Evolutionary conservation across 2,888 invertebrate genomes (phyloP).

Genomic region (Cerastoderma edule): DNA sequence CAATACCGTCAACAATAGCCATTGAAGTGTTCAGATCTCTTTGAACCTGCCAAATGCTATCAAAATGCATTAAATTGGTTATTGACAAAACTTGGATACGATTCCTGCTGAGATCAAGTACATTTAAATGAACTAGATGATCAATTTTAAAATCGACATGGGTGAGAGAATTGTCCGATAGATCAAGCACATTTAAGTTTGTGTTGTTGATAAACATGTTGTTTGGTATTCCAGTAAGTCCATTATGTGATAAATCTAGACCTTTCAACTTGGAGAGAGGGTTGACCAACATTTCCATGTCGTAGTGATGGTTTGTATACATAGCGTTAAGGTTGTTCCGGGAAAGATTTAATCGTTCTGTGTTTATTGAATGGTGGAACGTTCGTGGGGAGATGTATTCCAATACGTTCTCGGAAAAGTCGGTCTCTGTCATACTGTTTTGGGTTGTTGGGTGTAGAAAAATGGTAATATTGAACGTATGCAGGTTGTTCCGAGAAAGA

Average conservation of each 20-base stretch:
- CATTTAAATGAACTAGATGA: conserved; percentile 8
- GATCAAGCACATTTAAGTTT: not conserved
- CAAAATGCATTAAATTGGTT: not conserved
- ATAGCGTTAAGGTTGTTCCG: conserved; percentile 16
- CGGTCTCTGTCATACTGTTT: not conserved
- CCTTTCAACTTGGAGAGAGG: not conserved
- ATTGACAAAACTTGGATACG: not conserved
- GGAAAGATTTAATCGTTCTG: conserved; percentile 19
- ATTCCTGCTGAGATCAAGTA: conserved; percentile 23
- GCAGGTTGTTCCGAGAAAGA: conserved; percentile 18
- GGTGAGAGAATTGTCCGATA: conserved; percentile 12
- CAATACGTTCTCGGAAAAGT: conserved; percentile 22
- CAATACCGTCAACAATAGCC: not conserved
- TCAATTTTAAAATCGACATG: conserved; percentile 21
- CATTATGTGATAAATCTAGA: conserved; percentile 18
- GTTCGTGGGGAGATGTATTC: conserved; percentile 24
- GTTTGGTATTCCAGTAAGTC: conserved; percentile 1
- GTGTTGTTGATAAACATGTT: conserved; percentile 20
- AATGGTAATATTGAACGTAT: conserved; percentile 11
- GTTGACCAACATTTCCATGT: conserved; percentile 12
- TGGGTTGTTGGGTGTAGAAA: not conserved
- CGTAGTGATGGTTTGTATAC: not conserved
- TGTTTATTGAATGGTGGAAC: conserved; percentile 3
- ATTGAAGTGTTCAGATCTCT: too few species aligned
- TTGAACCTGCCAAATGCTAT: not conserved